Percentiles rank a stretch among this genome's conserved stretches.
These are phyloP conservation scores for Heteromormyrus szaboi DNA, from an alignment of 2,797 vertebrate species.

Conservation along the genomic window DNA sequence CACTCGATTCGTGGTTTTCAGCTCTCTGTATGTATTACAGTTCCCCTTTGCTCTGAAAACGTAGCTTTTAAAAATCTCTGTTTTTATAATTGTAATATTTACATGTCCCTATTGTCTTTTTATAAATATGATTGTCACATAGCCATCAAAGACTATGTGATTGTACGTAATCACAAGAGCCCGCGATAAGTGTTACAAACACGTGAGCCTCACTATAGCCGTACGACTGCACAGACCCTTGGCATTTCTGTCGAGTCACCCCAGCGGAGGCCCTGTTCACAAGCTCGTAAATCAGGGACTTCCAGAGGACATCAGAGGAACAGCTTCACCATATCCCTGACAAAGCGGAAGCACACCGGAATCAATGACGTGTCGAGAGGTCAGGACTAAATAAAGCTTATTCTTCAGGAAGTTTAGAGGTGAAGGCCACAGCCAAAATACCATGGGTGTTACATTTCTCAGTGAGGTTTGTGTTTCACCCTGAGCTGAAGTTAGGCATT, in stretches of 20 bases:
- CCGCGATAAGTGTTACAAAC: background rate
- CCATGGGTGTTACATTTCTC: background rate
- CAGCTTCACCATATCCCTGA: background rate
- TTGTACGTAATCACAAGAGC: background rate
- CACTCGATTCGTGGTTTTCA: background rate
- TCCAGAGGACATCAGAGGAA: background rate
- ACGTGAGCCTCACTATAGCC: background rate
- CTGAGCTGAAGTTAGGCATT: background rate
- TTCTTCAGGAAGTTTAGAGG: background rate
- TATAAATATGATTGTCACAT: background rate
- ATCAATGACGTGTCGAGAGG: background rate
- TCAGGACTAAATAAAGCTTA: background rate
- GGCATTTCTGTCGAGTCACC: background rate
- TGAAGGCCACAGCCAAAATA: constrained; percentile 9
- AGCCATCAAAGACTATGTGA: background rate
- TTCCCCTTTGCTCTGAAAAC: background rate
- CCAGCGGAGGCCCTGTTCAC: background rate
- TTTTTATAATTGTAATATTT: background rate
- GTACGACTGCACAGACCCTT: background rate
- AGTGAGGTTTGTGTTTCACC: background rate
- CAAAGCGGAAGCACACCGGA: background rate
- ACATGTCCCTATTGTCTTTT: background rate
- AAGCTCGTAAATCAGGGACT: background rate
- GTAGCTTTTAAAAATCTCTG: background rate
- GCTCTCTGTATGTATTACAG: background rate